Evolutionary conservation across 2,113 vertebrate species (phyloP).

Genomic region (Elaphurus davidianus): DNA sequence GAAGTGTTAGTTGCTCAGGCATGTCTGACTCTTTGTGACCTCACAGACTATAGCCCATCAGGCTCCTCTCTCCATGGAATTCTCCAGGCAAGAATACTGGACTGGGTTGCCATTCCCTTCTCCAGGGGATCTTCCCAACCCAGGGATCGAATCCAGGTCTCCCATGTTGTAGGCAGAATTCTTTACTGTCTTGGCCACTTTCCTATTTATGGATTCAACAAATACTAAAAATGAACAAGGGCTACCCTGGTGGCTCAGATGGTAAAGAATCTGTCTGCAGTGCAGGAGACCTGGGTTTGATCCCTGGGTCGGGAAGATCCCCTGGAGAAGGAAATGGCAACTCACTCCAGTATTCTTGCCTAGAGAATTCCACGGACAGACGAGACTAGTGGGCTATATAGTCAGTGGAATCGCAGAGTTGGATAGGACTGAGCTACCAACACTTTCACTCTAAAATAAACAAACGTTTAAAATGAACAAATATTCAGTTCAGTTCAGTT

Average conservation of each 20-base stretch:
- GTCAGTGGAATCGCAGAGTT: accelerated
- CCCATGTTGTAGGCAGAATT: background rate
- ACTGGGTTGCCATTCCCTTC: background rate
- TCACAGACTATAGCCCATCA: accelerated
- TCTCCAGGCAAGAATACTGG: background rate
- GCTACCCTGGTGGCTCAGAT: background rate
- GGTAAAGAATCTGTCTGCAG: background rate
- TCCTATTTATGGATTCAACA: background rate
- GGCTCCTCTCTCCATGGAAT: background rate
- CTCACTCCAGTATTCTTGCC: background rate
- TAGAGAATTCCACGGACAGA: background rate
- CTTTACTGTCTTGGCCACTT: background rate
- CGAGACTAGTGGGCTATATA: background rate
- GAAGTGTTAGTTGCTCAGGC: background rate
- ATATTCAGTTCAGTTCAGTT: background rate
- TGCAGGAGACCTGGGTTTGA: background rate
- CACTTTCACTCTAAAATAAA: background rate
- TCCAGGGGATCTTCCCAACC: background rate
- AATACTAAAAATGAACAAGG: background rate
- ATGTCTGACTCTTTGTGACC: background rate
- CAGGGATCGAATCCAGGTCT: background rate
- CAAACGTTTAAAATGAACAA: background rate
- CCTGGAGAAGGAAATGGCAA: background rate
- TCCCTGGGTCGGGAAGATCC: background rate
- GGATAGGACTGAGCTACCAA: background rate